Conservation (phyloP, 2,888 invertebrate species). For the Anodontia alba region DNA sequence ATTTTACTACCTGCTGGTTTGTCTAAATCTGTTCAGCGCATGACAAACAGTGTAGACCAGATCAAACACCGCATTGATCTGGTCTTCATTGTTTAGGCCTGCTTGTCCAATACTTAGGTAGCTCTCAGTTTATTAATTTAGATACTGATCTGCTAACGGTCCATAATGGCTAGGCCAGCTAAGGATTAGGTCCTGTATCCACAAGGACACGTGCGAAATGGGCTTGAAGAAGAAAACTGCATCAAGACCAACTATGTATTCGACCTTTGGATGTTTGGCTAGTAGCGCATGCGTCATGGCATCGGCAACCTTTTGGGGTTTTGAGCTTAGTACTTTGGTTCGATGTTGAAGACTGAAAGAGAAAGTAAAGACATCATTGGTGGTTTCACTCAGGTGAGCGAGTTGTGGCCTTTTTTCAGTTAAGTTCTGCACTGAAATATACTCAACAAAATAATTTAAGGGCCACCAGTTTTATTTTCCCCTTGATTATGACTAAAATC, state of each 20-base stretch:
- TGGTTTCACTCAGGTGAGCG: no score
- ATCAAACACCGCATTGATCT: no score
- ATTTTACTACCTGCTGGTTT: no score
- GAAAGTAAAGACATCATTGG: neutral
- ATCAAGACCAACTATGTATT: slow-evolving; percentile 48
- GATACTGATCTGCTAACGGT: neutral
- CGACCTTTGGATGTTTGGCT: slow-evolving; percentile 42
- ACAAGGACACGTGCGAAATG: slow-evolving; percentile 19
- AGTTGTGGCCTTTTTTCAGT: neutral
- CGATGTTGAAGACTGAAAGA: slow-evolving; percentile 34
- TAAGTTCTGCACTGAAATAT: no score
- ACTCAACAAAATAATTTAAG: no score
- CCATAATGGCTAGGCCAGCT: slow-evolving; percentile 49
- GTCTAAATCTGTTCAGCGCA: no score
- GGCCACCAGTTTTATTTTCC: no score
- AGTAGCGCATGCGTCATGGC: slow-evolving; percentile 54
- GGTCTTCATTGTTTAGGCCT: no score
- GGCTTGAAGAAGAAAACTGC: slow-evolving; percentile 43
- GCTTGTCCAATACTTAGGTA: no score
- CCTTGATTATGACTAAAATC: no score
- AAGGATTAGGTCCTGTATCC: slow-evolving; percentile 35
- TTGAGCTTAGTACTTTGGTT: slow-evolving; percentile 23
- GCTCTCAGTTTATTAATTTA: no score
- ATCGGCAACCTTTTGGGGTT: slow-evolving; percentile 38
- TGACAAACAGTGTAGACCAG: no score